These are phyloP conservation scores for Euplexia lucipara DNA, from an alignment of 2,888 invertebrate species.

Conservation along the genomic window DNA sequence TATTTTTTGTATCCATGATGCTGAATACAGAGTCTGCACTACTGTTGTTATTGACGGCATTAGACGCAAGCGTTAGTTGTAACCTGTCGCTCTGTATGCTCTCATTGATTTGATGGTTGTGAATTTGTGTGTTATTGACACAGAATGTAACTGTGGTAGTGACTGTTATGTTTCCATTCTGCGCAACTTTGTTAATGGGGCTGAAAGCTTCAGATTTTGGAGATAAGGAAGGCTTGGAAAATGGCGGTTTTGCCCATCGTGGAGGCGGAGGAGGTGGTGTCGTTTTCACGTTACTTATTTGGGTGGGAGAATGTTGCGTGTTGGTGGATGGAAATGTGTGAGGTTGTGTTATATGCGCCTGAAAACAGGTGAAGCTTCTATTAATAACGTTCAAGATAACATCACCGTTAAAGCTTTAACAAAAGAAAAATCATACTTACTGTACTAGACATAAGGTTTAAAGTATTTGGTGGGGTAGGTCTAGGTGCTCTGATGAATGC, in stretches of 20 bases:
- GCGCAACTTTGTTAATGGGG: constrained; percentile 87
- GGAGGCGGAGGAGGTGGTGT: constrained; percentile 96
- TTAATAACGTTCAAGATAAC: constrained; percentile 74
- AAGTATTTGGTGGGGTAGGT: constrained; percentile 96
- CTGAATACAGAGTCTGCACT: constrained; percentile 81
- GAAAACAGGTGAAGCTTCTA: constrained; percentile 85
- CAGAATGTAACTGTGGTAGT: constrained; percentile 97
- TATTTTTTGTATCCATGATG: constrained; percentile 80
- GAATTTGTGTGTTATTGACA: constrained; percentile 92
- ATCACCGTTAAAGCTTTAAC: constrained; percentile 69
- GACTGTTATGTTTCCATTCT: constrained; percentile 94
- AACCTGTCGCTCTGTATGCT: constrained; percentile 86
- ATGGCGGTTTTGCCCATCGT: constrained; percentile 95
- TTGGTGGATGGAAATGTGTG: constrained; percentile 86
- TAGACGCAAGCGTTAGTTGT: constrained; percentile 90
- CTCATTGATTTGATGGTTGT: constrained; percentile 89
- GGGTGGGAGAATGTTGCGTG: constrained; percentile 85
- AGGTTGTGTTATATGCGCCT: constrained; percentile 91
- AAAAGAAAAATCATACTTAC: constrained; percentile 76
- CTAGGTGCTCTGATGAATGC: constrained; percentile 92
- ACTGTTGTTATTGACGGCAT: constrained; percentile 86
- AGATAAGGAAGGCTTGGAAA: constrained; percentile 87
- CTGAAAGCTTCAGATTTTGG: constrained; percentile 87
- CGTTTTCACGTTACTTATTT: constrained; percentile 79
- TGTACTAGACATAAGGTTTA: constrained; percentile 93